Percentiles rank a stretch among this genome's conserved stretches.
These are phyloP conservation scores for Pocillopora grandis DNA, from an alignment of 92 coral and sea anemone species.

Conservation along the genomic window DNA sequence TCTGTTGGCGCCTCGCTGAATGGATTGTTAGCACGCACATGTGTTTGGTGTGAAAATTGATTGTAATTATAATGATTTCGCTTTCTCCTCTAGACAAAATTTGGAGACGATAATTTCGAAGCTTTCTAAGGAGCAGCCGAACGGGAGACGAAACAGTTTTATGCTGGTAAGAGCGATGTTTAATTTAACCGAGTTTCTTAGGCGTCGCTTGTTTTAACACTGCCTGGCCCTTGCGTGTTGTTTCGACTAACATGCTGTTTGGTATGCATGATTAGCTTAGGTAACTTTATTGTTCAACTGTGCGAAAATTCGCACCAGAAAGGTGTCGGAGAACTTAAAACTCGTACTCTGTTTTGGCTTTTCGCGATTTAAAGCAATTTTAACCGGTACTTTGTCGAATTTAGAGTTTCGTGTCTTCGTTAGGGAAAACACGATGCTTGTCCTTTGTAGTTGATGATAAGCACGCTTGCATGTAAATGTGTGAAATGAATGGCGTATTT, in stretches of 20 bases:
- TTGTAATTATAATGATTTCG: slow-evolving; percentile 31
- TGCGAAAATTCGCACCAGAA: slow-evolving; percentile 1
- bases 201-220: slow-evolving; percentile 32
- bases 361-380: background rate
- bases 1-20: slow-evolving; percentile 52
- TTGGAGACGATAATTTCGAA: slow-evolving; percentile 96
- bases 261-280: slow-evolving; percentile 48
- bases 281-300: slow-evolving; percentile 27
- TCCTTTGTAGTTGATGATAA: slow-evolving; percentile 38
- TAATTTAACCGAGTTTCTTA: background rate
- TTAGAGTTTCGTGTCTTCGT: slow-evolving; percentile 46
- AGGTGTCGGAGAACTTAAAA: slow-evolving; percentile 4
- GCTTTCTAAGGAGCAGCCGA: slow-evolving; percentile 94
- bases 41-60: slow-evolving; percentile 37
- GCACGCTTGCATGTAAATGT: slow-evolving; percentile 41
- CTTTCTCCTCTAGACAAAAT: slow-evolving; percentile 79
- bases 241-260: slow-evolving; percentile 40
- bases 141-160: slow-evolving; percentile 83
- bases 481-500: slow-evolving; percentile 67
- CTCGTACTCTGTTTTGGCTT: background rate
- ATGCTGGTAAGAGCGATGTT: slow-evolving; percentile 81
- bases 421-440: slow-evolving; percentile 25
- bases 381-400: slow-evolving; percentile 1
- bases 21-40: slow-evolving; percentile 67
- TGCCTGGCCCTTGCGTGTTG: slow-evolving; percentile 55